Base-by-base conservation (phyloP, 2,797 vertebrate genomes). In the Manis pentadactyla region DNA sequence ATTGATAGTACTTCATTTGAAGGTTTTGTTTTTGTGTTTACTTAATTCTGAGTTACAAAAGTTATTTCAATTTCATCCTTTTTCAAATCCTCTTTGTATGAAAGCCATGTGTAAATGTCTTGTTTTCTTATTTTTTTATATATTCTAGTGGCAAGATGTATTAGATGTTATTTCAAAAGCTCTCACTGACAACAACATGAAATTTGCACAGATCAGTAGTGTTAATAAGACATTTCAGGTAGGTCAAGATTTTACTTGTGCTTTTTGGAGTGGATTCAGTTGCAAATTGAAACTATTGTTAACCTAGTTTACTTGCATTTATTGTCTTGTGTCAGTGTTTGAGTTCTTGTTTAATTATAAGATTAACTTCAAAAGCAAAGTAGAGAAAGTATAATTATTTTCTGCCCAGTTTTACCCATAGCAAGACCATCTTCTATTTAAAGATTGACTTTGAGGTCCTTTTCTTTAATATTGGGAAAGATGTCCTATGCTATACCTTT, bases 101-200 rank as follows among this genome's bases (percentile, higher is more conserved):
- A 93, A 87, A 94, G 13, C 59, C 97, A 0, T 96, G 55, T 95
- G 3, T 96, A 96, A 87, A 94, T 87, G 55, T 53, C 46, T 97
- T 23, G 82, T 57, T 97, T 97, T 90, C 39, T 61, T 97, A 95
- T 81, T 83, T n/a, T 91, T 97, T 95, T 97, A 12, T 97, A 90
- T 96, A 92, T 98, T 98, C 37, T 98, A 99, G 99, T 99, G 99
- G 99, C 99, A 99, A 98, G 99, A 99, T 94, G 99, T 99, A 49
- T 98, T 99, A 98, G 99, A 99, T 98, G 99, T 99, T 97, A 99
- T 99, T 95, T 99, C 99, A 21, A 99, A 99, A 99, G 99, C 99
- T 34, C 98, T 99, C 87, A 99, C 99, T 46, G 99, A 99, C 98
- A 99, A 99, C 98, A 99, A 99, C 98, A 99, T 99, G 99, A 99